These are phyloP conservation scores for Lithobates sylvaticus DNA, from an alignment of 2,797 vertebrate species.

Conservation along the genomic window DNA sequence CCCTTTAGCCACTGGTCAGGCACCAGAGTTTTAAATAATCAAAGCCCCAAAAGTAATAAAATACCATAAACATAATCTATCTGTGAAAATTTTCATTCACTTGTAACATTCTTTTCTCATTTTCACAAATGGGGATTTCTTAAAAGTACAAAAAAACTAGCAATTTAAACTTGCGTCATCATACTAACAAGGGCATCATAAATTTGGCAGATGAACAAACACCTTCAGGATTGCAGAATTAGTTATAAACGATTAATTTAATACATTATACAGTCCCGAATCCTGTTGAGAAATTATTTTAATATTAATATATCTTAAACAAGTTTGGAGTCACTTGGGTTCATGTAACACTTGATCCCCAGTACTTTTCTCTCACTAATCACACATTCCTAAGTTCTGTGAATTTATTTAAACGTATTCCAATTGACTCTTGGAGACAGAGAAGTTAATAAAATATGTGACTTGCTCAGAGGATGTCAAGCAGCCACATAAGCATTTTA, in stretches of 20 bases:
- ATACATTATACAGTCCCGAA: slow-evolving; percentile 7
- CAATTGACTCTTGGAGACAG: slow-evolving; percentile 27
- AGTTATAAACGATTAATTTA: slow-evolving; percentile 15
- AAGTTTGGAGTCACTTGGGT: slow-evolving; percentile 23
- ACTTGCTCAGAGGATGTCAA: slow-evolving; percentile 40
- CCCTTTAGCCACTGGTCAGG: too few species aligned
- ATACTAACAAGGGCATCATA: slow-evolving; percentile 10
- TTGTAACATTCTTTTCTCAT: neutral
- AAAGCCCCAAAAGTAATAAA: too few species aligned
- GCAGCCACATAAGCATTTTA: slow-evolving; percentile 39
- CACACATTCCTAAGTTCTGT: slow-evolving; percentile 29
- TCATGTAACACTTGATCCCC: slow-evolving; percentile 50
- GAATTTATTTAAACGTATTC: slow-evolving; percentile 46
- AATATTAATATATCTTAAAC: slow-evolving; percentile 29
- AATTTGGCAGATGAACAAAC: slow-evolving; percentile 45
- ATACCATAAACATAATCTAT: too few species aligned
- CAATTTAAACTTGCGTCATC: slow-evolving; percentile 1
- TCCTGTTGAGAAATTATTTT: slow-evolving; percentile 22
- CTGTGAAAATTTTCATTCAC: too few species aligned
- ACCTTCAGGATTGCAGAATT: slow-evolving; percentile 21
- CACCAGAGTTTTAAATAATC: too few species aligned
- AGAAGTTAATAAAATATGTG: slow-evolving; percentile 54
- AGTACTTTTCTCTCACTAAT: slow-evolving; percentile 31
- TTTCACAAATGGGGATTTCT: neutral
- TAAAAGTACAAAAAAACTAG: neutral